Conservation (phyloP, 1,140 invertebrate species). For the Megathymus violae region DNA sequence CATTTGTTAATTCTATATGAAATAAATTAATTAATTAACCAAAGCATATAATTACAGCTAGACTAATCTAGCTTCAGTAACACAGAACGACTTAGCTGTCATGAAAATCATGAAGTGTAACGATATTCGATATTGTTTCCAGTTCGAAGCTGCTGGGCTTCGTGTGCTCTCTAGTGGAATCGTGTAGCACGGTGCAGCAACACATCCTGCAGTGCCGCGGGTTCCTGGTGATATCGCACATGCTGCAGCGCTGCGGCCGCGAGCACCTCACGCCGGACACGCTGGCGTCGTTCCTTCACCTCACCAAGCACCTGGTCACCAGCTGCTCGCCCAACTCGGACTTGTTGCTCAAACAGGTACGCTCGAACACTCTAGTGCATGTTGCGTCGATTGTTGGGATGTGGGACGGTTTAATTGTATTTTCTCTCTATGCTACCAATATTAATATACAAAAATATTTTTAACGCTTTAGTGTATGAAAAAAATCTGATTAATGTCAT, state of each 20-base stretch:
- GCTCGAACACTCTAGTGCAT: not conserved
- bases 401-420: too few relatives aligned
- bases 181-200: constrained; percentile 98
- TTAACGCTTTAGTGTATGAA: too few relatives aligned
- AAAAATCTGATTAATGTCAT: too few relatives aligned
- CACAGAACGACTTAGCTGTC: not conserved
- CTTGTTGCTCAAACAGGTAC: constrained; percentile 96
- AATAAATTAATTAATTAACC: too few relatives aligned
- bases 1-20: too few relatives aligned
- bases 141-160: constrained; percentile 98
- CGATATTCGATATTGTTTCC: constrained; percentile 66
- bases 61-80: too few relatives aligned
- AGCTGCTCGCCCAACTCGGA: constrained; percentile 97
- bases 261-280: constrained; percentile 97
- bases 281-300: constrained; percentile 94
- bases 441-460: too few relatives aligned
- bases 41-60: too few relatives aligned
- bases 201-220: constrained; percentile 99
- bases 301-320: constrained; percentile 98
- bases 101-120: constrained; percentile 5
- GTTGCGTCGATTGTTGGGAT: too few relatives aligned
- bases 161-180: constrained; percentile 98
- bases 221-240: constrained; percentile 98
- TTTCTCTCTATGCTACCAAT: too few relatives aligned
- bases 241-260: constrained; percentile 96